Percentiles rank a stretch among this genome's conserved stretches.
Conservation (phyloP, 2,113 vertebrate species). For the Progne subis region DNA sequence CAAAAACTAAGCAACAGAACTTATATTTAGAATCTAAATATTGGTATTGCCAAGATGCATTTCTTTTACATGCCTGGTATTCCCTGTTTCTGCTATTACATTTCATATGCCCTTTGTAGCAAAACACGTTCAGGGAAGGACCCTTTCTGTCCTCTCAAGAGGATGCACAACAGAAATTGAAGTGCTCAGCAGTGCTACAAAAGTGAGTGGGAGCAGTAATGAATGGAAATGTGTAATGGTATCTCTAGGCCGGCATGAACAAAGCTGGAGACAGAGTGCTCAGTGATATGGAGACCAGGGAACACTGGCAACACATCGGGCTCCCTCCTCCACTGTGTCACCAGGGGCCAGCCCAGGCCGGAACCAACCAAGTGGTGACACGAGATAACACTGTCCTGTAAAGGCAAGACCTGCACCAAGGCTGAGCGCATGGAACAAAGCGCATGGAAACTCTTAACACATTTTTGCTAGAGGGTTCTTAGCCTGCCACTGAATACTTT, state of each 20-base stretch:
- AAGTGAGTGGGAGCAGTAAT: neutral
- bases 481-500: neutral
- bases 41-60: neutral
- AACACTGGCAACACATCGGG: neutral
- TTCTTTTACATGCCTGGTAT: neutral
- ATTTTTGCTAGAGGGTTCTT: neutral
- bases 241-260: neutral
- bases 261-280: neutral
- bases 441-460: constrained; percentile 29
- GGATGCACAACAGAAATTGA: neutral
- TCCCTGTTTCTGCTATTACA: neutral
- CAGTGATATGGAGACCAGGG: neutral
- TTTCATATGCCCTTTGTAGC: neutral
- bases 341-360: neutral
- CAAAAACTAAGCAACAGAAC: neutral
- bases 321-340: neutral
- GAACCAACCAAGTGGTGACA: neutral
- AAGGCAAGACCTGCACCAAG: neutral
- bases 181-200: neutral
- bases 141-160: neutral
- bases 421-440: neutral
- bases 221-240: constrained; percentile 24
- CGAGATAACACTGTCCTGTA: constrained; percentile 12
- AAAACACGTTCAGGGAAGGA: neutral
- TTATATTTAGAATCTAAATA: neutral